Evolutionary conservation across 2,113 vertebrate species (phyloP).

Genomic region (Okapia johnstoni): DNA sequence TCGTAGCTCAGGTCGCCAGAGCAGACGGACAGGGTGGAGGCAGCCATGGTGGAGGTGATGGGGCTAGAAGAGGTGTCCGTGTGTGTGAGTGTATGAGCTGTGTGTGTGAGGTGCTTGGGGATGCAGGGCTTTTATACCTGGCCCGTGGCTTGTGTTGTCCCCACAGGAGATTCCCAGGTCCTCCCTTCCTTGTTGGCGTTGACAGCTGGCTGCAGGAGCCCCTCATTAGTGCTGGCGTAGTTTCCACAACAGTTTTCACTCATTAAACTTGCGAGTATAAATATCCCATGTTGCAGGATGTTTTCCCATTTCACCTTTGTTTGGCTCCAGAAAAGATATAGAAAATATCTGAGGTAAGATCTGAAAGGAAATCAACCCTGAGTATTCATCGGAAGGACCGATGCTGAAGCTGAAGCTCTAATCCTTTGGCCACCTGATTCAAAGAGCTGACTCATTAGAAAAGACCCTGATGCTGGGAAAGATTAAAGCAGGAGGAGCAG

Average conservation of each 20-base stretch:
- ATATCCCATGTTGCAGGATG: background rate
- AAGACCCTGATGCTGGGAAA: background rate
- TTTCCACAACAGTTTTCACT: background rate
- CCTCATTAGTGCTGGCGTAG: background rate
- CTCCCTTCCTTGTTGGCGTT: background rate
- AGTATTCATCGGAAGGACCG: background rate
- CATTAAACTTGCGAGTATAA: rapidly evolving
- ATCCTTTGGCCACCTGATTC: background rate
- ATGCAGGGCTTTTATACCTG: background rate
- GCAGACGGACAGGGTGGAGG: background rate
- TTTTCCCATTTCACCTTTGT: background rate
- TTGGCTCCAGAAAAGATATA: background rate
- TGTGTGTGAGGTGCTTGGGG: background rate
- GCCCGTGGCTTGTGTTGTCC: background rate
- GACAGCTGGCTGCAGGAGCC: background rate
- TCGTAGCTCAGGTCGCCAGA: background rate
- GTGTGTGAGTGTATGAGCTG: background rate
- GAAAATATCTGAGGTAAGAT: background rate
- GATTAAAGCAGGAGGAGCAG: background rate
- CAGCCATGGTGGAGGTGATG: background rate
- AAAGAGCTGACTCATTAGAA: background rate
- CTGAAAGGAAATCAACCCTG: background rate
- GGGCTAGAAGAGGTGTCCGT: background rate
- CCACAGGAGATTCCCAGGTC: background rate
- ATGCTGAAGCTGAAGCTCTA: background rate